Conservation (phyloP, 2,888 invertebrate genomes). For the Odontothrips loti region DNA sequence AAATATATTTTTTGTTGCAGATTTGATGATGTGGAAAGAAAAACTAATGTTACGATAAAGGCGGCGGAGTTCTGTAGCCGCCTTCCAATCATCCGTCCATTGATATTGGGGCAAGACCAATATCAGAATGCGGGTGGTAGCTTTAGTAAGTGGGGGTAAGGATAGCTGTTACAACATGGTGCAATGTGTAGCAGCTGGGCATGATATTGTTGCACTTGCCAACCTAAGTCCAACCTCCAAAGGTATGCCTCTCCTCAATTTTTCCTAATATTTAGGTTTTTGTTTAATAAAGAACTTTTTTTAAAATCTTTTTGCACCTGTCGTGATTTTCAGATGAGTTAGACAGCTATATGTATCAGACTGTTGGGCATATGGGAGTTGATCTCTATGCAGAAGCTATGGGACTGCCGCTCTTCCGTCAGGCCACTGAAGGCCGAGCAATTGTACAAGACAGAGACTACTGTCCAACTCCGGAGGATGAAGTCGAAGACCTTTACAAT, state of each 20-base stretch:
- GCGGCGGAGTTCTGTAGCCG: neutral
- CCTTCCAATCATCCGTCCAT: neutral
- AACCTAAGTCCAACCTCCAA: slow-evolving; percentile 84
- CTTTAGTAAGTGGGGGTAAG: slow-evolving; percentile 95
- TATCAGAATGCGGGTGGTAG: slow-evolving; percentile 79
- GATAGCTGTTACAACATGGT: slow-evolving; percentile 99
- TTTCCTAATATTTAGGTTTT: neutral
- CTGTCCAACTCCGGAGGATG: slow-evolving; percentile 77
- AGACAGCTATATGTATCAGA: slow-evolving; percentile 99
- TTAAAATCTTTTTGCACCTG: slow-evolving; percentile 32
- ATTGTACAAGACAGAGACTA: slow-evolving; percentile 73
- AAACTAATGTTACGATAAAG: neutral
- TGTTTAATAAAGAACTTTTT: neutral
- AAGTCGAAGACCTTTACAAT: slow-evolving; percentile 93
- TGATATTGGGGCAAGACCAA: neutral
- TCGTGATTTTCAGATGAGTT: slow-evolving; percentile 65
- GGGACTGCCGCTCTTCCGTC: slow-evolving; percentile 83
- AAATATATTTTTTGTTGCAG: neutral
- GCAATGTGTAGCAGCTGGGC: slow-evolving; percentile 94
- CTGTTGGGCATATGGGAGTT: slow-evolving; percentile 94
- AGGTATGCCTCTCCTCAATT: slow-evolving; percentile 53
- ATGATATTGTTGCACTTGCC: slow-evolving; percentile 91
- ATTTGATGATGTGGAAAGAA: slow-evolving; percentile 12
- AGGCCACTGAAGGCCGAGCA: slow-evolving; percentile 79
- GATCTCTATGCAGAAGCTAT: slow-evolving; percentile 89